phyloP scores from a whole-genome alignment of 2,888 invertebrate species.

The Reticulitermes lucifugus region DNA sequence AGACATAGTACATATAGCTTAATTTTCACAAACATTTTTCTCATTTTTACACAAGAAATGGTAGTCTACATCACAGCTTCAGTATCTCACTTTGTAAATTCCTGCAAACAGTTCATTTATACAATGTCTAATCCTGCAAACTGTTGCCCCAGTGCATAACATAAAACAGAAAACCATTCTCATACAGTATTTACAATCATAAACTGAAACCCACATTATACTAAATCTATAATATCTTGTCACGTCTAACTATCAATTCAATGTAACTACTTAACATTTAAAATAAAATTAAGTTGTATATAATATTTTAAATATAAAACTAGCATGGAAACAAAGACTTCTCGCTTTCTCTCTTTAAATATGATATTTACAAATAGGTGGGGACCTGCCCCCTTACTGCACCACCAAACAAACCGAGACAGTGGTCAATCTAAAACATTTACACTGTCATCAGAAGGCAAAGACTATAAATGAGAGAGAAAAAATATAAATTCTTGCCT shows the following conservation, averaged over 20 bases:
- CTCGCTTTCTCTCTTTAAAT: slow-evolving; percentile 34
- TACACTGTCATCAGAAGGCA: slow-evolving; percentile 34
- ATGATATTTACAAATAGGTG: slow-evolving; percentile 29
- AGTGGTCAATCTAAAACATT: slow-evolving; percentile 23
- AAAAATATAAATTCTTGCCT: slow-evolving; percentile 21
- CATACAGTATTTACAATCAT: slow-evolving; percentile 2
- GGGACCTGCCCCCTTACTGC: slow-evolving; percentile 38
- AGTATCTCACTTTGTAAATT: slow-evolving; percentile 45
- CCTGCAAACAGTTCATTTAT: slow-evolving; percentile 2
- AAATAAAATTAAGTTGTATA: slow-evolving; percentile 17
- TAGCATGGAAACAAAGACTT: slow-evolving; percentile 21
- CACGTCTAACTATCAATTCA: slow-evolving; percentile 28
- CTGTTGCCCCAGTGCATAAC: background rate
- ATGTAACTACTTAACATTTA: slow-evolving; percentile 38
- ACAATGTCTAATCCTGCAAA: background rate
- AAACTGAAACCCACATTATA: slow-evolving; percentile 24
- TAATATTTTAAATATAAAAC: slow-evolving; percentile 34
- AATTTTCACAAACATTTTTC: background rate
- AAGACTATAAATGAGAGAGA: slow-evolving; percentile 38
- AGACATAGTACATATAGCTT: background rate
- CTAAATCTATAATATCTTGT: slow-evolving; percentile 13
- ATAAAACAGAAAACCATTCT: background rate
- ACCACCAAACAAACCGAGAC: slow-evolving; percentile 24
- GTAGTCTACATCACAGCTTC: slow-evolving; percentile 48
- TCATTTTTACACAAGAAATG: background rate